These are phyloP conservation scores for Chauna torquata DNA, from an alignment of 2,113 vertebrate species.

Conservation along the genomic window DNA sequence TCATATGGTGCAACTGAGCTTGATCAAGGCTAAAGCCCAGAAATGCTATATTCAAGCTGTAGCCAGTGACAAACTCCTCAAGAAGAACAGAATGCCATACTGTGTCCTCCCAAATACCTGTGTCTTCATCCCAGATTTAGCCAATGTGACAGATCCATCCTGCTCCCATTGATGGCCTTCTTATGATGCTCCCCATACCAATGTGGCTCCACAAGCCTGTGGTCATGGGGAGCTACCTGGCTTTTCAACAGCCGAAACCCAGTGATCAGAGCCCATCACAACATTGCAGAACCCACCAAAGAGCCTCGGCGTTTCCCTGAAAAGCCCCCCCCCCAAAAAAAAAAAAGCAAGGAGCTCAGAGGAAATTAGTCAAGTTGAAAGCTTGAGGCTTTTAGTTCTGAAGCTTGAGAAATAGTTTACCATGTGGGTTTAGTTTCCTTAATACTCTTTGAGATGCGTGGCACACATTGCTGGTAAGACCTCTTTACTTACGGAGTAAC, in stretches of 20 bases:
- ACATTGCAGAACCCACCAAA: neutral
- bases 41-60: rapidly evolving
- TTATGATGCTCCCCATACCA: neutral
- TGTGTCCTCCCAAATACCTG: neutral
- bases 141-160: neutral
- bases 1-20: neutral
- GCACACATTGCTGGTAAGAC: neutral
- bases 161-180: neutral
- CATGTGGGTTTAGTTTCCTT: neutral
- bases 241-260: neutral
- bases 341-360: neutral
- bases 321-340: neutral
- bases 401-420: neutral
- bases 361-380: neutral
- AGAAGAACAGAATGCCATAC: neutral
- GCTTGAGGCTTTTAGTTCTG: neutral
- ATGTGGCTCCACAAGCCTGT: rapidly evolving
- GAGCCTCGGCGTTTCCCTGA: neutral
- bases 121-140: neutral
- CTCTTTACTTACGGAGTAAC: neutral
- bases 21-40: neutral
- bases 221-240: neutral
- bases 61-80: neutral
- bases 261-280: rapidly evolving
- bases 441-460: neutral